Percentiles rank a stretch among this genome's conserved stretches.
Conservation (phyloP, 2,113 vertebrate species). For the Astur gentilis region DNA sequence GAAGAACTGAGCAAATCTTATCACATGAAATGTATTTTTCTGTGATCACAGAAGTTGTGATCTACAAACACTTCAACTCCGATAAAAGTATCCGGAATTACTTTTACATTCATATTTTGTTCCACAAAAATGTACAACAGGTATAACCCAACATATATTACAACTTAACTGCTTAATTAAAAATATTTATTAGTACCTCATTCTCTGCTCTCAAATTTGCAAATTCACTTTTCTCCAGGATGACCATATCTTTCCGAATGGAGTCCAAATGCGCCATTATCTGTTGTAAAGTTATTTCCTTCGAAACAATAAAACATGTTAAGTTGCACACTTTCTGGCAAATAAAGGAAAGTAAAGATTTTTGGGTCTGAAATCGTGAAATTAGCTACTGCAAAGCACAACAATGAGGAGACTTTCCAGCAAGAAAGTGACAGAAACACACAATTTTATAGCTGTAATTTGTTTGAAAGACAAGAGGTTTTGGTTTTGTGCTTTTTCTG, state of each 20-base stretch:
- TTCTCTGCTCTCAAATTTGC: conserved; percentile 92
- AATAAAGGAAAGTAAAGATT: background rate
- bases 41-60: background rate
- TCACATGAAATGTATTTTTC: background rate
- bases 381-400: background rate
- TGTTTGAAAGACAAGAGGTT: background rate
- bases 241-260: conserved; percentile 97
- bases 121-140: background rate
- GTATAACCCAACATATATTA: background rate
- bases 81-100: background rate
- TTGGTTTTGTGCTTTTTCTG: background rate
- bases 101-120: background rate
- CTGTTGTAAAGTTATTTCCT: conserved; percentile 95
- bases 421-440: background rate
- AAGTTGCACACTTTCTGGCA: background rate
- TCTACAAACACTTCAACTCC: background rate
- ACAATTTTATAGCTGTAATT: background rate
- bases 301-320: conserved; percentile 18
- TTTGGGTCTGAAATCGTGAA: background rate
- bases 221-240: conserved; percentile 98
- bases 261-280: conserved; percentile 94
- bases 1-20: background rate
- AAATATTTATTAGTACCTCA: conserved; percentile 67
- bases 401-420: background rate
- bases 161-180: background rate